Evolutionary conservation across 2,888 invertebrate species (phyloP).

Genomic region (Drosophila anomalata): DNA sequence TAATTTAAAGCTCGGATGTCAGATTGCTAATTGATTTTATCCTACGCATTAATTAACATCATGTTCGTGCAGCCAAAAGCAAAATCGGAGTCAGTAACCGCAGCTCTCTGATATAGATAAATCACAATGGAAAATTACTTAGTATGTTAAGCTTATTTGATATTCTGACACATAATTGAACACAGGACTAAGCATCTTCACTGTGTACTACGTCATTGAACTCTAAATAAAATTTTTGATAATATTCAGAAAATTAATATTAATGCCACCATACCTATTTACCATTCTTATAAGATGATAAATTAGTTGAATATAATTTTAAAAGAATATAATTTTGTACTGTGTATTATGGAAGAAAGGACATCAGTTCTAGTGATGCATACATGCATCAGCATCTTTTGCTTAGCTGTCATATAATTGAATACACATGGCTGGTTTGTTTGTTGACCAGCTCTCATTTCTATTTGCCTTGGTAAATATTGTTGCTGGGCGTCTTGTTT

Average conservation of each 20-base stretch:
- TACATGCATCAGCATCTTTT: slow-evolving; percentile 27
- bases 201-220: not conserved
- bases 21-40: slow-evolving; percentile 48
- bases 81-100: slow-evolving; percentile 11
- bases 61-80: slow-evolving; percentile 15
- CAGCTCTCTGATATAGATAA: slow-evolving; percentile 36
- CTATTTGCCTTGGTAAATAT: slow-evolving; percentile 29
- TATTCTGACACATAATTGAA: slow-evolving; percentile 11
- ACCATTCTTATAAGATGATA: no score
- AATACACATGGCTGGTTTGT: slow-evolving; percentile 36
- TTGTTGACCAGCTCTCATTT: slow-evolving; percentile 29
- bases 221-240: no score
- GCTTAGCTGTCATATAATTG: slow-evolving; percentile 35
- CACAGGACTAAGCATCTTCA: not conserved
- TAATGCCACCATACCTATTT: no score
- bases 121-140: slow-evolving; percentile 50
- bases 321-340: not conserved
- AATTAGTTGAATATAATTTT: not conserved
- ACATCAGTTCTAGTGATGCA: not conserved
- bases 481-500: slow-evolving; percentile 4
- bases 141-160: slow-evolving; percentile 29
- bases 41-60: slow-evolving; percentile 45
- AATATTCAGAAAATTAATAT: no score
- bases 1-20: slow-evolving; percentile 44
- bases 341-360: slow-evolving; percentile 8